These are phyloP conservation scores for Drosophila austrosaltans DNA, from an alignment of 2,888 invertebrate species.

Conservation along the genomic window DNA sequence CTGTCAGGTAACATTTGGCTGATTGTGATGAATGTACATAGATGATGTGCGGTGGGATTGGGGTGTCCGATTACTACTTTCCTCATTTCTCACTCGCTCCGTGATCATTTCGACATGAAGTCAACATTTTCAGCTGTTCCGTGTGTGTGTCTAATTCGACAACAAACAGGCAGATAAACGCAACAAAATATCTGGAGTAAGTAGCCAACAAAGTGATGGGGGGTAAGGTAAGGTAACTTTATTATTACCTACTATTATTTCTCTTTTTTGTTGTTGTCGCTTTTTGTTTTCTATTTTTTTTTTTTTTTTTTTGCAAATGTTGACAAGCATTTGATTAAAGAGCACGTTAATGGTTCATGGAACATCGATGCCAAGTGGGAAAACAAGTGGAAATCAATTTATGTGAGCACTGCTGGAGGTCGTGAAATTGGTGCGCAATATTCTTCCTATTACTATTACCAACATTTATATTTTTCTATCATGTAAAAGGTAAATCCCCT, in stretches of 20 bases:
- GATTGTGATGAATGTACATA: conserved; percentile 30
- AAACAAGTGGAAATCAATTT: conserved; percentile 13
- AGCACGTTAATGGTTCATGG: conserved; percentile 26
- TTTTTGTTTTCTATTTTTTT: conserved; percentile 34
- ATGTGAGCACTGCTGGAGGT: conserved; percentile 11
- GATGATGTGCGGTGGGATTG: not conserved
- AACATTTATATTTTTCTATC: not conserved
- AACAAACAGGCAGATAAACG: conserved; percentile 48
- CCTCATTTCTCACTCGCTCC: too few relatives aligned
- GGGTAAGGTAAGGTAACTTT: conserved; percentile 29
- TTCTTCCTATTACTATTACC: not conserved
- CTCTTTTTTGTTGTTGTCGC: not conserved
- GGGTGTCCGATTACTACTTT: not conserved
- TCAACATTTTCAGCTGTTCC: conserved; percentile 28
- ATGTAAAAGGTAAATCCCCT: too few relatives aligned
- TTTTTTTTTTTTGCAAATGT: conserved; percentile 57
- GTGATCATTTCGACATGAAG: too few relatives aligned
- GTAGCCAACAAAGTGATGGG: conserved; percentile 13
- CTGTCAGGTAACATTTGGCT: conserved; percentile 22
- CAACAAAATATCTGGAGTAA: conserved; percentile 8
- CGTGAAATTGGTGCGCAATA: conserved; percentile 20
- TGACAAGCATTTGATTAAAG: conserved; percentile 72
- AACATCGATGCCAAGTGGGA: conserved; percentile 32
- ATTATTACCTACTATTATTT: conserved; percentile 30
- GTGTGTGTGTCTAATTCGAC: conserved; percentile 65